phyloP scores from a whole-genome alignment of 2,888 invertebrate genomes.

The Nomada lathburiana region DNA sequence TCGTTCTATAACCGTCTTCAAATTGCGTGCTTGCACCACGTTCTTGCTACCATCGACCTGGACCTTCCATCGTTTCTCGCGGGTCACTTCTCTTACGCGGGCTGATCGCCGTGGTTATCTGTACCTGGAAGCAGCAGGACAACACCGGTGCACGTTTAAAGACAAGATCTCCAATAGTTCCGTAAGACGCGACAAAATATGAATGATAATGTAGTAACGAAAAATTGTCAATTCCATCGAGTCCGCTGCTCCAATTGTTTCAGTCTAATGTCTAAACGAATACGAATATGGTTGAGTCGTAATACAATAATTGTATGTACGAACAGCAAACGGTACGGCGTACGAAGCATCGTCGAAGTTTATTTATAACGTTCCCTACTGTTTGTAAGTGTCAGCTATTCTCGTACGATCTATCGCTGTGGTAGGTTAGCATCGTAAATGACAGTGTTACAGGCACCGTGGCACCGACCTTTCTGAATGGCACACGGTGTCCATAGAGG shows the following conservation, averaged over 20 bases:
- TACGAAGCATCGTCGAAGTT: too few relatives aligned
- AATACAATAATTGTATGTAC: too few relatives aligned
- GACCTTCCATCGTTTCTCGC: slow-evolving; percentile 29
- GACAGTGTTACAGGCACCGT: background rate
- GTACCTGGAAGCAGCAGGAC: slow-evolving; percentile 71
- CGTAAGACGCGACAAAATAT: background rate
- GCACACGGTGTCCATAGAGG: background rate
- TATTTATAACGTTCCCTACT: too few relatives aligned
- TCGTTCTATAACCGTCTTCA: slow-evolving; percentile 77
- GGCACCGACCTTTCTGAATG: slow-evolving; percentile 1
- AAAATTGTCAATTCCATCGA: background rate
- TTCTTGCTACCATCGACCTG: background rate
- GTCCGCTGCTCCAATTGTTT: too few relatives aligned
- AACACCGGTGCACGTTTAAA: background rate
- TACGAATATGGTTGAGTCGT: too few relatives aligned
- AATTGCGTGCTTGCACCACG: slow-evolving; percentile 69
- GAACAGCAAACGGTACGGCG: too few relatives aligned
- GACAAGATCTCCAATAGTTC: background rate
- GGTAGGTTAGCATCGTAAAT: background rate
- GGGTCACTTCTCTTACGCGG: slow-evolving; percentile 70
- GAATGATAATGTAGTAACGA: background rate
- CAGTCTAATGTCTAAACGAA: too few relatives aligned
- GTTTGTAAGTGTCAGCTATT: too few relatives aligned
- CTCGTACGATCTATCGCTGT: too few relatives aligned
- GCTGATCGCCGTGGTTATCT: slow-evolving; percentile 82